Evolutionary conservation across 1,140 invertebrate species (phyloP).

Genomic region (Neodiprion virginianus): DNA sequence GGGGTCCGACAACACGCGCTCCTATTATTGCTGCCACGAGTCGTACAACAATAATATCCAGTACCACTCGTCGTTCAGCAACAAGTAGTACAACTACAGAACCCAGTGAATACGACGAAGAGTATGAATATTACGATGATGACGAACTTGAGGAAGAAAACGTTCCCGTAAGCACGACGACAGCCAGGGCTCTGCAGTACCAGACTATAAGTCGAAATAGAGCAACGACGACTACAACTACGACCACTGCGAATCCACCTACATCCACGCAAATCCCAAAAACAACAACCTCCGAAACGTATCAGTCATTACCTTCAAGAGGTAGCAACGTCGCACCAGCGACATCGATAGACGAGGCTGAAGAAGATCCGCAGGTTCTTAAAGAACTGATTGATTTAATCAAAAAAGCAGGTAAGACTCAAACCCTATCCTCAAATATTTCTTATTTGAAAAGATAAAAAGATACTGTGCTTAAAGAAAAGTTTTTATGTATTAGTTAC

Average conservation of each 20-base stretch:
- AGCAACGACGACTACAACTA: constrained; percentile 40
- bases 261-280: constrained; percentile 20
- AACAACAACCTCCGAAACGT: neutral
- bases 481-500: neutral
- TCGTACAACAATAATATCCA: constrained; percentile 52
- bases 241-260: constrained; percentile 30
- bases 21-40: constrained; percentile 62
- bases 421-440: constrained; percentile 13
- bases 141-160: constrained; percentile 63
- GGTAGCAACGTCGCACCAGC: neutral
- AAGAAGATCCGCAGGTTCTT: constrained; percentile 84
- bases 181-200: constrained; percentile 49
- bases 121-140: constrained; percentile 67
- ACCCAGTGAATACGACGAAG: constrained; percentile 46
- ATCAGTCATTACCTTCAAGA: neutral
- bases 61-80: constrained; percentile 62
- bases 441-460: too few species aligned
- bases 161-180: constrained; percentile 38
- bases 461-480: too few species aligned
- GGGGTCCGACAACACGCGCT: constrained; percentile 57
- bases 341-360: constrained; percentile 22
- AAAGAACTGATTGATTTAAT: constrained; percentile 85
- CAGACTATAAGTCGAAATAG: constrained; percentile 55
- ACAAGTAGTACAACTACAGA: constrained; percentile 45
- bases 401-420: constrained; percentile 72